Conservation (phyloP, 2,113 vertebrate species). For the Capreolus pygargus region DNA sequence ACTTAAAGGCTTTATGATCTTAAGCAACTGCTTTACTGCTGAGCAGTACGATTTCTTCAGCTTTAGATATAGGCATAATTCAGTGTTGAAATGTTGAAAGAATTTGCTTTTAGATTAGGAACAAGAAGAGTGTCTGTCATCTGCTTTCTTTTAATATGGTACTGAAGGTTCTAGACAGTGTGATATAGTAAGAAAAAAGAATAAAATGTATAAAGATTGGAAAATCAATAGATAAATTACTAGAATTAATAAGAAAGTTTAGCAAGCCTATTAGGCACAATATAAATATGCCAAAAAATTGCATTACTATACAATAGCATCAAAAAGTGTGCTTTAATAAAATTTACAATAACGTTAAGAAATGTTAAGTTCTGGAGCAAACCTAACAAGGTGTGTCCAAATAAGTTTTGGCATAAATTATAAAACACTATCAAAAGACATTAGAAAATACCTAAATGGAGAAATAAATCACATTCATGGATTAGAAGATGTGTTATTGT, state of each 20-base stretch:
- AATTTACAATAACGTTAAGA: background rate
- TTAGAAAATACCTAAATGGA: background rate
- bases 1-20: background rate
- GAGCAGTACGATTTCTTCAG: background rate
- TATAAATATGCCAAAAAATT: background rate
- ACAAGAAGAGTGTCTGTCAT: background rate
- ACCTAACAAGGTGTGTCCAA: background rate
- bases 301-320: background rate
- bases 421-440: background rate
- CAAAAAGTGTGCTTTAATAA: background rate
- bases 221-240: background rate
- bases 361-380: background rate
- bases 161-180: background rate
- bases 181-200: background rate
- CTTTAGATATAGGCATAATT: background rate
- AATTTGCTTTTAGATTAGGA: background rate
- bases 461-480: background rate
- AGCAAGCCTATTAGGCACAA: background rate
- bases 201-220: background rate
- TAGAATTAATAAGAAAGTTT: slow-evolving; percentile 18
- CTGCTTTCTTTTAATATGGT: background rate
- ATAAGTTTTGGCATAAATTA: background rate
- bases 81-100: background rate
- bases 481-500: background rate
- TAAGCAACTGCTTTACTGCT: background rate